Evolutionary conservation across 2,113 vertebrate genomes (phyloP).

Genomic region (Colossoma macropomum): DNA sequence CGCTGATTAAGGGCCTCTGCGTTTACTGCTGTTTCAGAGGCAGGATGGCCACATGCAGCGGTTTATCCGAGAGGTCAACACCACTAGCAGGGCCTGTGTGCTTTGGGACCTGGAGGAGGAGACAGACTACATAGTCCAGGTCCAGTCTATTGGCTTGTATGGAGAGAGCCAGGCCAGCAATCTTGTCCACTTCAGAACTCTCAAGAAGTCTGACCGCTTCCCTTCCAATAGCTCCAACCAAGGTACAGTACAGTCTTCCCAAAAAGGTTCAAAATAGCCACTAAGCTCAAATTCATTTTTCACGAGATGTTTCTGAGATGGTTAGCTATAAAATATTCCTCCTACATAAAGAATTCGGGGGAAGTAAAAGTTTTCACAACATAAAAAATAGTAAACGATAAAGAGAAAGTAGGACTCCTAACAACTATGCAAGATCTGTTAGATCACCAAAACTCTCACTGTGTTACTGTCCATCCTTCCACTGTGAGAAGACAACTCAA

Average conservation of each 20-base stretch:
- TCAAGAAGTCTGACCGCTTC: constrained; percentile 91
- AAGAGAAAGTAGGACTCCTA: too few relatives aligned
- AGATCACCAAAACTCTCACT: too few relatives aligned
- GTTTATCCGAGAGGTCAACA: constrained; percentile 97
- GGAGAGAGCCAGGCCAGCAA: constrained; percentile 95
- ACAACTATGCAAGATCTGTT: too few relatives aligned
- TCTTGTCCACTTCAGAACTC: constrained; percentile 90
- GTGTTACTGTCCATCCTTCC: too few relatives aligned
- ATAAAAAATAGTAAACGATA: too few relatives aligned
- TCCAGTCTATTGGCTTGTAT: constrained; percentile 92
- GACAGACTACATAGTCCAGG: constrained; percentile 93
- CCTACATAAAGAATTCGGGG: too few relatives aligned
- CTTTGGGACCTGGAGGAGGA: constrained; percentile 97
- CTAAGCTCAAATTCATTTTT: too few relatives aligned
- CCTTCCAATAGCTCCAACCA: constrained; percentile 95
- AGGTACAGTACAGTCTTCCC: constrained; percentile 74
- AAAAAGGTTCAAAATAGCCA: background rate
- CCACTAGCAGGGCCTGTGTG: constrained; percentile 92
- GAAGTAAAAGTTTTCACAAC: too few relatives aligned
- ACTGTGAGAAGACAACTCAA: too few relatives aligned
- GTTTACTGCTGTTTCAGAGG: constrained; percentile 76
- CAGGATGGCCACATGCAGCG: constrained; percentile 94
- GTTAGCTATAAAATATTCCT: too few relatives aligned
- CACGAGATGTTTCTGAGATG: too few relatives aligned
- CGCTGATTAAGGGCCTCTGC: background rate